Evolutionary conservation across 2,888 invertebrate species (phyloP).

Genomic region (Scaptomyza reducta): DNA sequence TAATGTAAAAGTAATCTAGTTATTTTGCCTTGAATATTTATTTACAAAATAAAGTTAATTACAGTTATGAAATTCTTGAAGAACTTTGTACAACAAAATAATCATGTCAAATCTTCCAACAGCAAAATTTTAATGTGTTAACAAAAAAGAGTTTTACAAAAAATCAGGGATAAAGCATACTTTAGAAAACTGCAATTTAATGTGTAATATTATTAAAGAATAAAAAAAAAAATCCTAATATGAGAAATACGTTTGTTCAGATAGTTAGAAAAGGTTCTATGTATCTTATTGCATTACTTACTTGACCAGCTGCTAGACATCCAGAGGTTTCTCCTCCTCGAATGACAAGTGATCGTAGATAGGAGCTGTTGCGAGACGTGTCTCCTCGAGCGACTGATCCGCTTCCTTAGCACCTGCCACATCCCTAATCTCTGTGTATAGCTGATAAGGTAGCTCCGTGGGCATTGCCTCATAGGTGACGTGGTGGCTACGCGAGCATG

Average conservation of each 20-base stretch:
- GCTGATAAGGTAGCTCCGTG: constrained; percentile 69
- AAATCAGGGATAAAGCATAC: neutral
- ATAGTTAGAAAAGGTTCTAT: no score
- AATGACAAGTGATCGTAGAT: constrained; percentile 65
- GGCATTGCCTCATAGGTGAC: constrained; percentile 80
- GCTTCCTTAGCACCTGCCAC: constrained; percentile 20
- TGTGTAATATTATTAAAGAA: constrained; percentile 3
- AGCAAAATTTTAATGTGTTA: neutral
- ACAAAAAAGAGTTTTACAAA: neutral
- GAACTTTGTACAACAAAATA: no score
- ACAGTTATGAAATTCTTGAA: neutral
- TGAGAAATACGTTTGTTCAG: no score
- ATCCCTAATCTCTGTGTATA: constrained; percentile 81
- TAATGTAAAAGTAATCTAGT: no score
- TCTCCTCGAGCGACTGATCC: neutral
- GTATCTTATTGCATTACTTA: constrained; percentile 14
- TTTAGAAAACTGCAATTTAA: constrained; percentile 5
- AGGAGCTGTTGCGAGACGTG: constrained; percentile 32
- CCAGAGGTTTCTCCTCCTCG: constrained; percentile 32
- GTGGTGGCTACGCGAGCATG: constrained; percentile 67
- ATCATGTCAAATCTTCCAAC: no score
- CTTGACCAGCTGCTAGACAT: constrained; percentile 21
- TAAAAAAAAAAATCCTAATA: neutral
- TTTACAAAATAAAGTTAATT: no score
- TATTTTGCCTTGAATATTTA: no score